Conservation (phyloP, 1,140 invertebrate species). For the Conus betulinus region DNA sequence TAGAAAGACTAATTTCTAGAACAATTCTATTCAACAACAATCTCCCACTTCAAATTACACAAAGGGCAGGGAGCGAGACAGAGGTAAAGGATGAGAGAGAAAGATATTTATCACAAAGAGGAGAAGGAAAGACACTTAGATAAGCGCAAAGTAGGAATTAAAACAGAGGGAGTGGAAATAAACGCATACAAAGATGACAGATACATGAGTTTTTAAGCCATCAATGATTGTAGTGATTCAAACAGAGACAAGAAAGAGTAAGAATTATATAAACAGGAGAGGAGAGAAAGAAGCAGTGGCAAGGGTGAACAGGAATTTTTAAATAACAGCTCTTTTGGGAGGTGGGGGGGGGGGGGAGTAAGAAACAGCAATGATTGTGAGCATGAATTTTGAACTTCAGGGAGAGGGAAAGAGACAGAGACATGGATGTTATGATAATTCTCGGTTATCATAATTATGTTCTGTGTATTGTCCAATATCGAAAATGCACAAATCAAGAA, state of each 20-base stretch:
- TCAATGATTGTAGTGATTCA: background rate
- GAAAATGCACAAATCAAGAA: too few relatives aligned
- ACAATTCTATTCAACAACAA: too few relatives aligned
- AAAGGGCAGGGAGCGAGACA: background rate
- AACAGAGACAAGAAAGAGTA: background rate
- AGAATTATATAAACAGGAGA: background rate
- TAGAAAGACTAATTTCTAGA: too few relatives aligned
- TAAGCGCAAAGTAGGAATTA: background rate
- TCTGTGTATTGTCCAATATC: too few relatives aligned
- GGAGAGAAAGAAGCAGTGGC: background rate
- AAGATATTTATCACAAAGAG: background rate
- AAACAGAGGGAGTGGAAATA: background rate
- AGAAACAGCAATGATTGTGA: too few relatives aligned
- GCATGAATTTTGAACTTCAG: too few relatives aligned
- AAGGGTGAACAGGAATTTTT: too few relatives aligned
- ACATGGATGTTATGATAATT: background rate
- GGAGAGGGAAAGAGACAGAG: background rate
- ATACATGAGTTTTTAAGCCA: too few relatives aligned
- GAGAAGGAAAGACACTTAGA: background rate
- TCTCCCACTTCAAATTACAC: too few relatives aligned
- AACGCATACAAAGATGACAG: too few relatives aligned
- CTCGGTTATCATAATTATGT: background rate
- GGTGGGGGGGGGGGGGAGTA: too few relatives aligned
- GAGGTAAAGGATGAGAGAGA: background rate
- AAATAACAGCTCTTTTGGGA: too few relatives aligned